Base-by-base conservation (phyloP, 2,797 vertebrate species). In the Sebastes baramenuke region DNA sequence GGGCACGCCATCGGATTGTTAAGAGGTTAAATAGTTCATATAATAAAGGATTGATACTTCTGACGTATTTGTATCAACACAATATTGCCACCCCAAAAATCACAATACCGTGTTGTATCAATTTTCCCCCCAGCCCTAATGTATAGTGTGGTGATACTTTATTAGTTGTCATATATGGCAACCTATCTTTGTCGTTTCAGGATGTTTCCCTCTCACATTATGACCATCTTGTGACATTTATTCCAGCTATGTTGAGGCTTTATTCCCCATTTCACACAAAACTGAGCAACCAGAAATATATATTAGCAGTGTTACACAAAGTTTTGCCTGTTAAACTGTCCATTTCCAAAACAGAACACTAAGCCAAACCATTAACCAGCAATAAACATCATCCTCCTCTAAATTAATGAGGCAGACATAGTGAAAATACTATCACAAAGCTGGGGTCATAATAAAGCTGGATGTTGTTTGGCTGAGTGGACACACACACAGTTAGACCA, bases 331-430 rank as follows among this genome's bases (percentile, higher is more conserved):
- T 91, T 82, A 81, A 88, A 87, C 76, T 75, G 80, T 77, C 75
- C 62, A 62, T 88, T 91, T 88, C 82, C 84, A 71, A 88, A 92
- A 84, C 75, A 83, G 66, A 84, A 77, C 73, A 79, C 24, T 67
- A 79, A 79, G 74, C 77, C 72, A 66, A 88, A 79, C 72, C 80
- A 86, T 91, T 80, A 88, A 84, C 36, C 67, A 32, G 81, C 81
- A 77, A 80, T 89, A 92, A 92, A 90, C 91, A 83, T 77, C 78
- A 72, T 72, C 76, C 84, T 85, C 77, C 67, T 88, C 84, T 76
- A 80, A 90, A 88, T 90, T 87, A 90, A 91, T 86, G 87, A 87
- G 80, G 77, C 87, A 72, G 67, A 74, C 67, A 67, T 42, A 79
- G 81, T 86, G 72, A 82, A 89, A 88, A 85, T 85, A 81, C 80